Percentiles rank a stretch among this genome's conserved stretches.
These are phyloP conservation scores for Pachyrhynchus sulphureomaculatus DNA, from an alignment of 1,140 invertebrate genomes.

Conservation along the genomic window DNA sequence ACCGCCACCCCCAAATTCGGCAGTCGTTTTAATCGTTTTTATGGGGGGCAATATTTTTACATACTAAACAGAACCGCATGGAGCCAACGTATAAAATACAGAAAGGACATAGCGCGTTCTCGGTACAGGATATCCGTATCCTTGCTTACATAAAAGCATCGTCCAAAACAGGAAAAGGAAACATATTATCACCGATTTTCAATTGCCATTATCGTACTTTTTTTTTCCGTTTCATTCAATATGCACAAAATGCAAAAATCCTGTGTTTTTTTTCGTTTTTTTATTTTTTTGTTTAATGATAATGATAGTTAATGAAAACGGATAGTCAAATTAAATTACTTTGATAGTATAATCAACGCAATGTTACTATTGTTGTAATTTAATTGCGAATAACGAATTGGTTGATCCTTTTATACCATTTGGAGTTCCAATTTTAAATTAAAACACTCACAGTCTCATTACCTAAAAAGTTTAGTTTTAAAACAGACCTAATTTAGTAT, in stretches of 20 bases:
- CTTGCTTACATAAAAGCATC: slow-evolving; percentile 46
- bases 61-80: slow-evolving; percentile 27
- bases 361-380: not conserved
- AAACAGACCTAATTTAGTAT: too few species aligned
- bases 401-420: not conserved
- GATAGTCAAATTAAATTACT: not conserved
- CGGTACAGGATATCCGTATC: slow-evolving; percentile 48
- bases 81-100: slow-evolving; percentile 18
- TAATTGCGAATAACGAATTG: not conserved
- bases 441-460: too few species aligned
- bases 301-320: slow-evolving; percentile 7
- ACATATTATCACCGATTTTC: slow-evolving; percentile 50
- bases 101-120: slow-evolving; percentile 25
- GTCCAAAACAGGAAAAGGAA: slow-evolving; percentile 47
- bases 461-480: not conserved
- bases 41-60: slow-evolving; percentile 24
- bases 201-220: slow-evolving; percentile 46
- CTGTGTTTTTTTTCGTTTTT: slow-evolving; percentile 21
- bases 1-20: not conserved
- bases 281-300: not conserved
- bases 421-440: not conserved
- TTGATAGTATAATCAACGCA: not conserved
- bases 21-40: not conserved
- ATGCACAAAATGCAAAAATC: slow-evolving; percentile 39
- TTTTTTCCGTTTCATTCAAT: slow-evolving; percentile 43